Percentiles rank a stretch among this genome's conserved stretches.
Evolutionary conservation across 2,888 invertebrate genomes (phyloP).

Genomic region (Chirona hameri): DNA sequence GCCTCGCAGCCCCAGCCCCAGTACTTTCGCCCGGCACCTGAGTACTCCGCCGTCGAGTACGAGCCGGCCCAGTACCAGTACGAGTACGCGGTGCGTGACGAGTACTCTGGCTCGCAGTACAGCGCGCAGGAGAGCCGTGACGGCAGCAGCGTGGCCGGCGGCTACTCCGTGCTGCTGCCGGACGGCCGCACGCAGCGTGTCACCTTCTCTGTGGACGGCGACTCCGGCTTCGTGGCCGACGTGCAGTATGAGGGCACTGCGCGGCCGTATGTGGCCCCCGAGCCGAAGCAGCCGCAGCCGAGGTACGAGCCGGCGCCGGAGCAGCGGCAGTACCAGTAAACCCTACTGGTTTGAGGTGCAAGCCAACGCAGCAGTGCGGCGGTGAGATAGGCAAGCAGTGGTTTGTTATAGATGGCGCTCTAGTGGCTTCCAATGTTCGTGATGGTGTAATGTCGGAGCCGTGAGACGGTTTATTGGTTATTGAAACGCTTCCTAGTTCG

Average conservation of each 20-base stretch:
- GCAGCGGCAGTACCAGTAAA: not conserved
- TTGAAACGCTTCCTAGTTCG: too few relatives aligned
- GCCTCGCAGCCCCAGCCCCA: too few relatives aligned
- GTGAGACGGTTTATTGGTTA: too few relatives aligned
- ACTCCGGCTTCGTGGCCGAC: slow-evolving; percentile 35
- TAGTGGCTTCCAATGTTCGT: too few relatives aligned
- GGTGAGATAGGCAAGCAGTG: too few relatives aligned
- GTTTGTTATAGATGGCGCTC: too few relatives aligned
- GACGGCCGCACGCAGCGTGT: slow-evolving; percentile 36
- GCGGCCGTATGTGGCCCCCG: not conserved
- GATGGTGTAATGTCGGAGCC: too few relatives aligned
- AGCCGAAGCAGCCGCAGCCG: not conserved
- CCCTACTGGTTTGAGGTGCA: not conserved
- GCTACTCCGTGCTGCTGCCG: slow-evolving; percentile 34
- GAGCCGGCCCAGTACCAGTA: slow-evolving; percentile 35
- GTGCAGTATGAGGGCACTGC: slow-evolving; percentile 34
- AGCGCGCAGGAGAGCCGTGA: slow-evolving; percentile 35
- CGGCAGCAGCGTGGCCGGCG: slow-evolving; percentile 34
- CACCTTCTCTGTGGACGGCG: slow-evolving; percentile 33
- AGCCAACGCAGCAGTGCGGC: too few relatives aligned
- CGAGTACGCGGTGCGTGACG: slow-evolving; percentile 35
- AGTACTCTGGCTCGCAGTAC: slow-evolving; percentile 35
- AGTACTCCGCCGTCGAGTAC: slow-evolving; percentile 10
- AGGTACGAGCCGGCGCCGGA: not conserved
- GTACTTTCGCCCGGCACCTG: slow-evolving; percentile 24